Percentiles rank a stretch among this genome's conserved stretches.
These are phyloP conservation scores for Hylyphantes graminicola DNA, from an alignment of 1,140 invertebrate genomes.

Conservation along the genomic window DNA sequence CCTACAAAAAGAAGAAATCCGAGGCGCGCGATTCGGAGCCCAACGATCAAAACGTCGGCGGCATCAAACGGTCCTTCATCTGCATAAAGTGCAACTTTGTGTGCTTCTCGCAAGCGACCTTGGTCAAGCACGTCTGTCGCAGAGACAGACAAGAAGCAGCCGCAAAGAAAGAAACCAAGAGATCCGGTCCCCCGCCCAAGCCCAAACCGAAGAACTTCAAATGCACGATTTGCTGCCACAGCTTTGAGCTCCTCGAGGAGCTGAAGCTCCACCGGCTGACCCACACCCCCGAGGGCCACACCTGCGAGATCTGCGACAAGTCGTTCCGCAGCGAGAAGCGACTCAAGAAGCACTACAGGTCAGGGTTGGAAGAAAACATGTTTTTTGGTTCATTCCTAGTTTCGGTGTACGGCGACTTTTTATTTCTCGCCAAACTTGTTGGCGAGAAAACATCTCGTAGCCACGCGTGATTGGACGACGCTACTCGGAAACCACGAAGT, in stretches of 20 bases:
- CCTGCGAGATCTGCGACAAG: constrained; percentile 40
- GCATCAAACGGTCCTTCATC: background rate
- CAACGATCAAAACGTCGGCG: background rate
- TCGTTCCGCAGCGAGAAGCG: background rate
- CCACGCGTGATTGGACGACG: too few relatives aligned
- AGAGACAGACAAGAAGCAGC: constrained; percentile 8
- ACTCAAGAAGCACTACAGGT: constrained; percentile 23
- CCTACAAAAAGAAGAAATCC: constrained; percentile 7
- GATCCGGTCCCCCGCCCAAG: background rate
- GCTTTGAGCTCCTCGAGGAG: background rate
- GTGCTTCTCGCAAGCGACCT: constrained; percentile 19
- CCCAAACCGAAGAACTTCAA: background rate
- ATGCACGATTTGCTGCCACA: too few relatives aligned
- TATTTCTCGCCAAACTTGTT: too few relatives aligned
- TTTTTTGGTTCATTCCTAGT: too few relatives aligned
- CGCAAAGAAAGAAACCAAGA: background rate
- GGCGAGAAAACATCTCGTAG: too few relatives aligned
- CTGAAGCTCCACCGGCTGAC: background rate
- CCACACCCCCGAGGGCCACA: background rate
- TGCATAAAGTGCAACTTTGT: constrained; percentile 43
- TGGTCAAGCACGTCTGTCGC: constrained; percentile 17
- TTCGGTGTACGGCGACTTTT: too few relatives aligned
- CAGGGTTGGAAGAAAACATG: too few relatives aligned
- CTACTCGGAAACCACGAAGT: too few relatives aligned
- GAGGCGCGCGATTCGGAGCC: constrained; percentile 2